Evolutionary conservation across 2,888 invertebrate species (phyloP).

Genomic region (Netelia fuscicornis): DNA sequence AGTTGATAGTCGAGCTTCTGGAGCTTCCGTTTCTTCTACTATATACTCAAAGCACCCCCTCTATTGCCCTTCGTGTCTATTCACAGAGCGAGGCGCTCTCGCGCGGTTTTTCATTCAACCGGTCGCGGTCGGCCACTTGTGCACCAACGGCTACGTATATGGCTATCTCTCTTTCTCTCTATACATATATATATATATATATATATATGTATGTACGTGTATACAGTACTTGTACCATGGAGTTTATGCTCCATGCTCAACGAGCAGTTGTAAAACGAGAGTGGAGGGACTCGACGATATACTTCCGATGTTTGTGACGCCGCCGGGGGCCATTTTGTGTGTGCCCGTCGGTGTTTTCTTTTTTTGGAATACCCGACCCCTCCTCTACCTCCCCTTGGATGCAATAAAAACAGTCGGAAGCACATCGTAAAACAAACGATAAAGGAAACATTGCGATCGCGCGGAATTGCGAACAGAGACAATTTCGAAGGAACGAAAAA

Average conservation of each 20-base stretch:
- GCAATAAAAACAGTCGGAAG: constrained; percentile 24
- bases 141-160: constrained; percentile 16
- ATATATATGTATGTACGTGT: background rate
- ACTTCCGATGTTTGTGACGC: background rate
- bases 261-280: constrained; percentile 38
- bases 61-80: constrained; percentile 42
- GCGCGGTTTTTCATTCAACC: constrained; percentile 57
- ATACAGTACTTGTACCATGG: constrained; percentile 2
- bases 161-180: constrained; percentile 10
- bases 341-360: background rate
- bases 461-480: background rate
- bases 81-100: constrained; percentile 28
- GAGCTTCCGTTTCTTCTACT: constrained; percentile 47
- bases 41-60: constrained; percentile 16
- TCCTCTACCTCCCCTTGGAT: background rate
- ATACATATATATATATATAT: background rate
- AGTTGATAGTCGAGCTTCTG: constrained; percentile 54
- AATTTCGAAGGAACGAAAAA: background rate
- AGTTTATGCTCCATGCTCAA: constrained; percentile 8
- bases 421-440: constrained; percentile 25
- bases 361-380: background rate
- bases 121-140: constrained; percentile 55
- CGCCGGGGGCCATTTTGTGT: background rate
- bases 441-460: background rate
- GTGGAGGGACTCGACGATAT: background rate